Evolutionary conservation across 2,888 invertebrate species (phyloP), one percentile per base, ranked within the genome.

Genomic region (Lomographa bimaculata): DNA sequence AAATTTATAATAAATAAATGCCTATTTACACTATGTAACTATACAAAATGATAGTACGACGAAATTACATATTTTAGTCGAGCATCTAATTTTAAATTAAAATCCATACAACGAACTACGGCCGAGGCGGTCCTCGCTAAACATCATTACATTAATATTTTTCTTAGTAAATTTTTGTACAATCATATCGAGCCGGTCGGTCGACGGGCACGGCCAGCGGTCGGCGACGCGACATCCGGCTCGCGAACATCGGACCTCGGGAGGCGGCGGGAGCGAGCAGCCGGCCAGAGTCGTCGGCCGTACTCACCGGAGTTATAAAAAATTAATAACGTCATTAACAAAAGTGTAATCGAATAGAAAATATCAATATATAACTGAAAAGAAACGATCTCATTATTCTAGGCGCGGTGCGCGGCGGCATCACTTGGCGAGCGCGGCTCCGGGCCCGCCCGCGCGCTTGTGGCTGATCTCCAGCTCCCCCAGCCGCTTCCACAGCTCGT

Each of bases 401-500:
- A 72, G 63, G 60, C 57, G 47, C 60, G 64, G 64, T 64, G 55
- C 59, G 64, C 64, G 58, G 64, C 57, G 52, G 51, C 29, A 94
- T 93, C 83, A 83, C 78, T 84, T 80, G 93, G 91, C 65, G 56
- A 58, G 61, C 53, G 62, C 51, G 53, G 65, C 54, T 66, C 58
- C 59, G 57, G 64, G 55, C 49, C 52, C 67, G 44, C 69, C 64
- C 62, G 53, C 85, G 70, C 90, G 90, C 83, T 84, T 89, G 81
- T 90, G 90, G 86, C 90, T 91, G 78, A 96, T 91, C 92, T 97
- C 97, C 90, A 97, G 92, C 91, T 97, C 96, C 73, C 94, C 94
- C 85, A 97, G 91, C 90, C 94, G 95, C 91, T 96, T 97, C 99
- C 99, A 99, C 83, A 99, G 91, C 89, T 99, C 99, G 83, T 84